Evolutionary conservation across 2,888 invertebrate genomes (phyloP).

Genomic region (Pterostichus niger): DNA sequence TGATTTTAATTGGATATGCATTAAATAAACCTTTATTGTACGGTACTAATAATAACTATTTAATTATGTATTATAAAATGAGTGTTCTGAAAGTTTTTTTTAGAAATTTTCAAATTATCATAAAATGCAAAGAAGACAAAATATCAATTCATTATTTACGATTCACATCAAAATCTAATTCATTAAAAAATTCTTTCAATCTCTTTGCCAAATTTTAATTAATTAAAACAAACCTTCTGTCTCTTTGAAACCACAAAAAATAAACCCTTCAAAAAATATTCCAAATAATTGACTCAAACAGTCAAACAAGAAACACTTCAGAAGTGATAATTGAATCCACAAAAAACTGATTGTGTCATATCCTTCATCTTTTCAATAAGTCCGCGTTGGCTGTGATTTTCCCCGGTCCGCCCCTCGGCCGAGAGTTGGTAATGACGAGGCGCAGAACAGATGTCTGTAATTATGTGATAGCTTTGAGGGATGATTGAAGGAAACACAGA

Average conservation of each 20-base stretch:
- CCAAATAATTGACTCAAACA: slow-evolving; percentile 23
- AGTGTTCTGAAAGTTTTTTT: no score
- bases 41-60: no score
- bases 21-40: no score
- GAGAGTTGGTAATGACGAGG: slow-evolving; percentile 57
- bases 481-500: slow-evolving; percentile 60
- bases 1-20: no score
- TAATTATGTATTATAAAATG: no score
- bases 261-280: slow-evolving; percentile 22
- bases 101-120: no score
- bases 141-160: slow-evolving; percentile 8
- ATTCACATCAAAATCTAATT: slow-evolving; percentile 12
- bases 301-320: slow-evolving; percentile 44
- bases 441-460: slow-evolving; percentile 64
- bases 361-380: slow-evolving; percentile 40
- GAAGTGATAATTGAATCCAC: slow-evolving; percentile 43
- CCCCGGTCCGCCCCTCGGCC: not conserved
- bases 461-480: slow-evolving; percentile 66
- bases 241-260: slow-evolving; percentile 33
- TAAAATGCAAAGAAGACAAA: not conserved
- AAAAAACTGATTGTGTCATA: slow-evolving; percentile 52
- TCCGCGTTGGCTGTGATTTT: slow-evolving; percentile 1
- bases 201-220: slow-evolving; percentile 32
- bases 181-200: slow-evolving; percentile 46
- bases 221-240: slow-evolving; percentile 32